These are phyloP conservation scores for Saccopteryx bilineata DNA, from an alignment of 2,113 vertebrate species.

Conservation along the genomic window DNA sequence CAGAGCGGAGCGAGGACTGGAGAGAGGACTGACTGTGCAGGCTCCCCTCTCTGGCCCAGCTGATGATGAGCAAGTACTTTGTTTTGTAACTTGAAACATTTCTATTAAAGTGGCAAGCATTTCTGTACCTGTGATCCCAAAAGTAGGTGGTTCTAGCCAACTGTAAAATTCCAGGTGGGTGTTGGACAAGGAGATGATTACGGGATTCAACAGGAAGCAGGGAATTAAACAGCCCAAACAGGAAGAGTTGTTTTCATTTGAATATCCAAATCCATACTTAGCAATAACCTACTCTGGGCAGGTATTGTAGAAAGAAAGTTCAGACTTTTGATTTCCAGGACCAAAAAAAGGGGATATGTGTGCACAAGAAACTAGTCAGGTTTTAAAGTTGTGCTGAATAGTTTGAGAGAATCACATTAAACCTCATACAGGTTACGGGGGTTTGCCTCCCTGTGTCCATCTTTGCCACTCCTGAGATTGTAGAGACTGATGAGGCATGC, in stretches of 20 bases:
- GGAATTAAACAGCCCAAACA: constrained; percentile 27
- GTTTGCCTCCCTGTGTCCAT: too few species aligned
- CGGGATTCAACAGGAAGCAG: background rate
- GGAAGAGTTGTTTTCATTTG: constrained; percentile 11
- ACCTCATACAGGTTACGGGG: background rate
- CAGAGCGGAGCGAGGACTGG: background rate
- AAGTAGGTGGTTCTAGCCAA: constrained; percentile 37
- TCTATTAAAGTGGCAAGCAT: background rate
- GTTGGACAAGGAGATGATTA: background rate
- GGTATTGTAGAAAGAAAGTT: background rate
- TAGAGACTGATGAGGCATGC: background rate
- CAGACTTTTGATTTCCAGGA: background rate
- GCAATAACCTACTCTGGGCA: background rate
- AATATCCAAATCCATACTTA: background rate
- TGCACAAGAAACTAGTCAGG: background rate
- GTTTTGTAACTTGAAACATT: constrained; percentile 10
- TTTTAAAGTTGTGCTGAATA: background rate
- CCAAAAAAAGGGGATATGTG: background rate
- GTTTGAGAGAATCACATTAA: background rate
- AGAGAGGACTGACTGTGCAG: background rate
- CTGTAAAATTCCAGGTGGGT: constrained; percentile 1
- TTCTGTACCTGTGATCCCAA: background rate
- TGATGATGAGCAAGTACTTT: background rate
- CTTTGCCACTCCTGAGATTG: background rate
- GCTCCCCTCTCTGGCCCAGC: background rate